phyloP scores from a whole-genome alignment of 2,888 invertebrate genomes.

The Hirtodrosophila alboralis region DNA sequence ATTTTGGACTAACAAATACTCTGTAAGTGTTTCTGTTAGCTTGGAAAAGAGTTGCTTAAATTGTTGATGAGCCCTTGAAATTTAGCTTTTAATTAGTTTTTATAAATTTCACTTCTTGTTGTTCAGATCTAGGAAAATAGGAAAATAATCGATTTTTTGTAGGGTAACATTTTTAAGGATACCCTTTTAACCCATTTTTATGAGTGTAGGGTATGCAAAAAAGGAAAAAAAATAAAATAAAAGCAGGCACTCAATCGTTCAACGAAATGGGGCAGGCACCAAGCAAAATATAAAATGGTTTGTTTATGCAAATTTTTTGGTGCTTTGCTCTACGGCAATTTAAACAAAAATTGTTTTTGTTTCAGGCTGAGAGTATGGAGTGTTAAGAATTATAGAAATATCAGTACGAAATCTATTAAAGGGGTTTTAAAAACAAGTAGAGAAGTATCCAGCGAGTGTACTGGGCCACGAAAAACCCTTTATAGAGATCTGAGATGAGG shows the following conservation, averaged over 20 bases:
- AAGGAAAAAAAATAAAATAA: neutral
- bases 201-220: neutral
- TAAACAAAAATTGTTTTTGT: slow-evolving; percentile 1
- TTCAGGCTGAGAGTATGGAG: neutral
- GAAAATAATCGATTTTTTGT: no score
- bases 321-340: slow-evolving; percentile 2
- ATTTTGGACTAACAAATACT: neutral
- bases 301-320: slow-evolving; percentile 48
- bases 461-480: no score
- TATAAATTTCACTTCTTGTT: no score
- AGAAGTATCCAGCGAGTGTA: no score
- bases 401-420: no score
- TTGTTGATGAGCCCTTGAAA: no score
- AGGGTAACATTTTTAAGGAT: no score
- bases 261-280: slow-evolving; percentile 1
- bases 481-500: no score
- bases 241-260: slow-evolving; percentile 35
- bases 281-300: slow-evolving; percentile 34
- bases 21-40: neutral
- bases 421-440: no score
- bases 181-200: neutral
- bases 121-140: no score
- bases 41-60: no score
- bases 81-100: no score
- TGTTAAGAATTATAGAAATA: neutral